Base-by-base conservation (phyloP, 2,797 vertebrate species). In the Sternarchorhynchus goeldii region DNA sequence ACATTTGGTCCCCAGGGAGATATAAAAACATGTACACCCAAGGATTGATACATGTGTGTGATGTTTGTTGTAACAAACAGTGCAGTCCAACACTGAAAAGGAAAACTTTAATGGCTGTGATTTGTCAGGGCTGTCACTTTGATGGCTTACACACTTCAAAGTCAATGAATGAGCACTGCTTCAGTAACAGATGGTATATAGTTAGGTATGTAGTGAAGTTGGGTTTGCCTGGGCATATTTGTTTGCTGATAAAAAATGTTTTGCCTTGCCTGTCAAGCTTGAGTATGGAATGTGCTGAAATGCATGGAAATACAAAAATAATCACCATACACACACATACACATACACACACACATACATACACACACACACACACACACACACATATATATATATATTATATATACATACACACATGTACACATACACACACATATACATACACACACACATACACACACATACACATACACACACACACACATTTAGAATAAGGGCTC, bases 91-190 rank as follows among this genome's bases (percentile, higher is more conserved):
- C 64, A 63, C 58, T 67, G 66, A 53, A 60, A 76, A 73, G 65
- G 72, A 73, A 79, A 73, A 67, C 77, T 77, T 81, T 79, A 82
- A 82, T 82, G 73, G 81, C 63, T 73, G 62, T 79, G 63, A 79
- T 82, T 82, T 82, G 77, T 82, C 77, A 79, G 32, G 63, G 68
- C 74, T 82, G 81, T 82, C 81, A 82, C 69, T 79, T 82, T 82
- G 81, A 82, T 79, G 77, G 79, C 73, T 82, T 77, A 73, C 77
- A 82, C 67, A 60, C 72, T 70, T 78, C 73, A 76, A 68, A 81
- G 75, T 73, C 71, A 76, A 72, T 58, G 69, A 81, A 73, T 55
- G 68, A 81, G 68, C 75, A 53, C 57, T 77, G 69, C 75, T 50
- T 45, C 45, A 68, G 57, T 67, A 76, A 79, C 81, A 79, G 81